Percentiles rank a stretch among this genome's conserved stretches.
phyloP scores from a whole-genome alignment of 2,797 vertebrate species.

The Kryptolebias ocellatus region DNA sequence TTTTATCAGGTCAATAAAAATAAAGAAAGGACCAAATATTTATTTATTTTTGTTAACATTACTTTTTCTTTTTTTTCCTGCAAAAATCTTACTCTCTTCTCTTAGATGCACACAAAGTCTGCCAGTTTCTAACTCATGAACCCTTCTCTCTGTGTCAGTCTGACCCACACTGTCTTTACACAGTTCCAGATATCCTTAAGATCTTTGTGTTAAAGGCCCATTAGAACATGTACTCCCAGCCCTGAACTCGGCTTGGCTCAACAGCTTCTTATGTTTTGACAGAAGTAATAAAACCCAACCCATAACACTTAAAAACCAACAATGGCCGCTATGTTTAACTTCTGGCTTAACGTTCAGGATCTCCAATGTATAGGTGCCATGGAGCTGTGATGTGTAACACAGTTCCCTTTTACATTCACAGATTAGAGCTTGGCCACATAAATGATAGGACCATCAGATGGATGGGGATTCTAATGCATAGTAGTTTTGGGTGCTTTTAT shows the following conservation, averaged over 20 bases:
- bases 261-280: conserved; percentile 82
- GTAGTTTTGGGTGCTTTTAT: conserved; percentile 7
- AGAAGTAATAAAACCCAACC: conserved; percentile 82
- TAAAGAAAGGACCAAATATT: background rate
- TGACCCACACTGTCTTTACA: conserved; percentile 23
- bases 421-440: conserved; percentile 66
- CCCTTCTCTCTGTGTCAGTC: background rate
- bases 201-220: conserved; percentile 66
- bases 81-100: background rate
- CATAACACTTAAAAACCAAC: conserved; percentile 81
- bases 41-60: background rate
- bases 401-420: conserved; percentile 60
- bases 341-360: conserved; percentile 69
- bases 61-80: background rate
- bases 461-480: conserved; percentile 2
- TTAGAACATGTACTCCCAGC: conserved; percentile 68
- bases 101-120: conserved; percentile 7
- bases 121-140: conserved; percentile 3
- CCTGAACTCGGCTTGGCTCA: conserved; percentile 75
- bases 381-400: conserved; percentile 76
- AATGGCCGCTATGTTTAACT: conserved; percentile 78
- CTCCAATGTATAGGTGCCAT: conserved; percentile 56
- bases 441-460: conserved; percentile 50
- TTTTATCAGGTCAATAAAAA: conserved; percentile 35
- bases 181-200: conserved; percentile 64